These are phyloP conservation scores for Chelmon rostratus DNA, from an alignment of 2,797 vertebrate genomes.

Conservation along the genomic window DNA sequence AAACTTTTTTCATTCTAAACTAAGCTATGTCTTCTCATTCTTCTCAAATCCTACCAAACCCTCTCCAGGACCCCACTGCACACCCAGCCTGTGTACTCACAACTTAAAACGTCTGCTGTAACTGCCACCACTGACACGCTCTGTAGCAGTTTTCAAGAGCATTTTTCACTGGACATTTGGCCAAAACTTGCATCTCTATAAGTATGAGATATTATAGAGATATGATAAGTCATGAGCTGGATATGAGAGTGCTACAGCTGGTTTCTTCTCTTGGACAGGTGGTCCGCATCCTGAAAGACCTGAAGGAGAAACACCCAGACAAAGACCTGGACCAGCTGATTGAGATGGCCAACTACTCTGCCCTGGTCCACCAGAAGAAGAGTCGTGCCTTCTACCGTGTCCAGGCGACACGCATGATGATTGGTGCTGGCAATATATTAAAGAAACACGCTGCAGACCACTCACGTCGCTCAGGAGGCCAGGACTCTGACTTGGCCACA, in stretches of 20 bases:
- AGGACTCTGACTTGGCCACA: constrained; percentile 67
- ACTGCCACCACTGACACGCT: not conserved
- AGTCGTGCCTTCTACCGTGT: constrained; percentile 96
- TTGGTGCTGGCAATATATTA: constrained; percentile 94
- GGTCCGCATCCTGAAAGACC: constrained; percentile 93
- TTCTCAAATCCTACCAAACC: not conserved
- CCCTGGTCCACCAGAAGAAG: constrained; percentile 94
- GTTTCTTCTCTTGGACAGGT: constrained; percentile 72
- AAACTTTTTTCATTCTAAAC: not conserved
- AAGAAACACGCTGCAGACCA: constrained; percentile 90
- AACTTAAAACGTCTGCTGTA: not conserved
- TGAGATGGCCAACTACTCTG: constrained; percentile 94
- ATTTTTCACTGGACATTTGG: not conserved
- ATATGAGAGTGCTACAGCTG: not conserved
- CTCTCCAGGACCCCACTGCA: not conserved
- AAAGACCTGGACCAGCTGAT: constrained; percentile 95
- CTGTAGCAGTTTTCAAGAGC: not conserved
- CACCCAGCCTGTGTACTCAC: not conserved
- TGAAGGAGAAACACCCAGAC: constrained; percentile 95
- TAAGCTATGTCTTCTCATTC: not conserved
- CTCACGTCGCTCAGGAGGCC: constrained; percentile 43
- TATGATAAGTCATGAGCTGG: too few species aligned
- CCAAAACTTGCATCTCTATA: not conserved
- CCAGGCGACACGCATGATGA: constrained; percentile 94
- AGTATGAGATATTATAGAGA: not conserved